Conservation (phyloP, 2,888 invertebrate genomes). For the Diarsia dahlii region DNA sequence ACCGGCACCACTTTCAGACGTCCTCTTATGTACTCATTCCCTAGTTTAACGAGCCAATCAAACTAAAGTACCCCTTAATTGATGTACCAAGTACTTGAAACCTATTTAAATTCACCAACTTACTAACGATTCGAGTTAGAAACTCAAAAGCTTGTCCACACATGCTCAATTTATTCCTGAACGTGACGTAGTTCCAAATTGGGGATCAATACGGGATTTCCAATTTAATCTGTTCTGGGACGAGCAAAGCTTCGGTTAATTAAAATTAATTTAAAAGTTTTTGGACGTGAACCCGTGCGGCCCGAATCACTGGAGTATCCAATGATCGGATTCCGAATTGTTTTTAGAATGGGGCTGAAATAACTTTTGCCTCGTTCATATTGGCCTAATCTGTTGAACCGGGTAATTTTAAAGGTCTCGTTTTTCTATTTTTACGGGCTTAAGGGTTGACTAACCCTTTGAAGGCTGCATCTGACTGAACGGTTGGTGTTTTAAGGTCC, state of each 20-base stretch:
- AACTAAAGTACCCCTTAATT: neutral
- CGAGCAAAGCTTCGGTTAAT: constrained; percentile 38
- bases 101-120: constrained; percentile 12
- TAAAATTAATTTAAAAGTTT: constrained; percentile 56
- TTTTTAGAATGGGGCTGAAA: neutral
- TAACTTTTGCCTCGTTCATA: neutral
- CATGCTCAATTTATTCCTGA: constrained; percentile 25
- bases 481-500: neutral
- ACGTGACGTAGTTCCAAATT: constrained; percentile 10
- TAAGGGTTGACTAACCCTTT: neutral
- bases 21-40: too few species aligned
- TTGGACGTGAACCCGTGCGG: neutral
- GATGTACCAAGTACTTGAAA: neutral
- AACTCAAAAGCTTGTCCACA: neutral
- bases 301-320: constrained; percentile 6
- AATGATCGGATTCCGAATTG: constrained; percentile 10
- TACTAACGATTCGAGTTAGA: neutral
- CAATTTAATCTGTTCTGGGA: constrained; percentile 26
- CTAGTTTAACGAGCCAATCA: neutral
- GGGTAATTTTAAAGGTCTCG: neutral
- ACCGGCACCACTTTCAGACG: too few species aligned
- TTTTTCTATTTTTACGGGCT: neutral
- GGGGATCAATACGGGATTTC: constrained; percentile 40
- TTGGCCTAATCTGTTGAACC: constrained; percentile 1
- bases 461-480: neutral